phyloP scores from a whole-genome alignment of 2,888 invertebrate species.

The Ophion costatus region DNA sequence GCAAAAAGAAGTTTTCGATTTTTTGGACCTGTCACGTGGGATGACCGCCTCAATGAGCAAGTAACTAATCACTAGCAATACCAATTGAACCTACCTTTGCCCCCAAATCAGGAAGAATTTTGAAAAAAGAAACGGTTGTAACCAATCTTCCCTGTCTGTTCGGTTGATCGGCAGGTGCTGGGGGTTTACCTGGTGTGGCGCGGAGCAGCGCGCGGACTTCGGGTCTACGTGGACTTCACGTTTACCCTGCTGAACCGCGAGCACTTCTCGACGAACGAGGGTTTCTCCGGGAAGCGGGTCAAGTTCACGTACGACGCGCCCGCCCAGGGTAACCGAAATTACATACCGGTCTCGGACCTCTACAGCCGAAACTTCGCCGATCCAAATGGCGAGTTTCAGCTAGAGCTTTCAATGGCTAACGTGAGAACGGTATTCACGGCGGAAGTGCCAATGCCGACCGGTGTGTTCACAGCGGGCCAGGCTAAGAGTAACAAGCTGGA shows the following conservation, averaged over 20 bases:
- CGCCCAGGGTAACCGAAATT: constrained; percentile 90
- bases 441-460: constrained; percentile 85
- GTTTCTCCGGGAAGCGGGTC: constrained; percentile 91
- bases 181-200: constrained; percentile 92
- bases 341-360: constrained; percentile 89
- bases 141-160: background rate
- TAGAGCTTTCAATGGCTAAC: constrained; percentile 91
- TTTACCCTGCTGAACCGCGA: constrained; percentile 92
- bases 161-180: constrained; percentile 82
- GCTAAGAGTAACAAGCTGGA: constrained; percentile 85
- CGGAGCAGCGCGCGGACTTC: constrained; percentile 90
- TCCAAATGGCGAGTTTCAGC: constrained; percentile 91
- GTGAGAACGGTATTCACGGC: constrained; percentile 90
- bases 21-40: too few species aligned
- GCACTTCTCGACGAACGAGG: constrained; percentile 93
- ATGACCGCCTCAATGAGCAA: too few species aligned
- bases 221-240: constrained; percentile 91
- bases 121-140: background rate
- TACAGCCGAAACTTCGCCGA: constrained; percentile 90
- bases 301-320: constrained; percentile 89
- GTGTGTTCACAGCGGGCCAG: constrained; percentile 78
- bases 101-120: background rate
- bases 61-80: too few species aligned
- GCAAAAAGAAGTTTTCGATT: too few species aligned
- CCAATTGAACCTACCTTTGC: too few species aligned